Evolutionary conservation across 2,888 invertebrate species (phyloP), one percentile per base, ranked within the genome.

Genomic region (Xestia sexstrigata): DNA sequence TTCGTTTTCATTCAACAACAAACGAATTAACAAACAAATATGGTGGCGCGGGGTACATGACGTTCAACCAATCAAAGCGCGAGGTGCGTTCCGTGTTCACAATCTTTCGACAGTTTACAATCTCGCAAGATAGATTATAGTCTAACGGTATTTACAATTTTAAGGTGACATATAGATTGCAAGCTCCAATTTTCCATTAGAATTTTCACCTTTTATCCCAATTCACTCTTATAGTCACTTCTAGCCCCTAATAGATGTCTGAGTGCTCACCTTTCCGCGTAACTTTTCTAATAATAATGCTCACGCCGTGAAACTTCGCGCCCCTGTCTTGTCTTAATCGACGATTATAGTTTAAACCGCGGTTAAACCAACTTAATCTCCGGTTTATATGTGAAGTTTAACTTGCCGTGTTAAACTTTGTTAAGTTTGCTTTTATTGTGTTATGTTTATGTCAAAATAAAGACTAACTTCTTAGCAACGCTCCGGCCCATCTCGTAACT

Each of bases 241-340:
- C 86, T n/a, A 84, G 82, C 39, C 4, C 15, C 15, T 42, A n/a
- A 35, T 35, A 6, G 55, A 81, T 11, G 52, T 79, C 66, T 26
- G 0, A 20, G 55, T 11, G n/a, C 71, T 76, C 65, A 82, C 79
- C 71, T 82, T 86, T 78, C 72, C 71, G 74, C 39, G 7, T 81
- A 89, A 89, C 79, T 89, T 89, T 87, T 85, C 83, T 84, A 88
- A 88, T 89, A 88, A 89, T 82, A 85, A 87, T 75, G 82, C 82
- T 82, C 73, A 70, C 45, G 13, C 30, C 35, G 67, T 39, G 63
- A 65, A 82, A 84, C 80, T 84, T 77, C 13, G 71, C 60, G 79
- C 39, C 39, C 65, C 66, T 77, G 71, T 78, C 65, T 69, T 23
- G 75, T 82, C 76, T 87, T 88, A 88, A 87, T 87, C 80, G 83